Conservation (phyloP, 2,113 vertebrate genomes). For the Gambusia affinis region DNA sequence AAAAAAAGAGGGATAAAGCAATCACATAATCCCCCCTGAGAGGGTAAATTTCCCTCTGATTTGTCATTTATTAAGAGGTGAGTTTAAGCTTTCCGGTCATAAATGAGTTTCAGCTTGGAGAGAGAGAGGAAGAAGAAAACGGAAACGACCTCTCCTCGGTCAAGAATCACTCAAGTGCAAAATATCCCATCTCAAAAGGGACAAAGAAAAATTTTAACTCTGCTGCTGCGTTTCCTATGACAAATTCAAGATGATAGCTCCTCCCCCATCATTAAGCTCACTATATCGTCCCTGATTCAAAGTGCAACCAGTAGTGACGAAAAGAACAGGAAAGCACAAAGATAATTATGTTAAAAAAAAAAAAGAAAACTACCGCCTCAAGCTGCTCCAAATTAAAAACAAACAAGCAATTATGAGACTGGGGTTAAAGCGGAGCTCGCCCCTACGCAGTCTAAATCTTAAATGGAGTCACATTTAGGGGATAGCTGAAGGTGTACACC, state of each 20-base stretch:
- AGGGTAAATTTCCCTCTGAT: conserved; percentile 1
- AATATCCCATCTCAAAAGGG: conserved; percentile 36
- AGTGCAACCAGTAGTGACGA: conserved; percentile 72
- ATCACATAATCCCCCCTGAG: conserved; percentile 13
- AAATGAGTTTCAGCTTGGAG: conserved; percentile 18
- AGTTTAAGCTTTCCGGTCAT: conserved; percentile 22
- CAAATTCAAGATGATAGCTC: not conserved
- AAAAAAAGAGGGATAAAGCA: conserved; percentile 13
- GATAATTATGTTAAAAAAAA: conserved; percentile 5
- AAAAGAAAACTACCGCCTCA: conserved; percentile 25
- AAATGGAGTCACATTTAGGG: conserved; percentile 53
- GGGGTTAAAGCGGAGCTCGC: conserved; percentile 19
- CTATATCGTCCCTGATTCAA: conserved; percentile 78
- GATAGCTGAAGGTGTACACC: conserved; percentile 17
- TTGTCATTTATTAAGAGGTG: conserved; percentile 6
- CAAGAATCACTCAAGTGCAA: conserved; percentile 65
- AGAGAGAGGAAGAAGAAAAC: conserved; percentile 30
- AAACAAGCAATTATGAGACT: conserved; percentile 2
- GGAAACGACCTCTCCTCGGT: conserved; percentile 30
- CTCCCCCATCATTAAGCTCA: conserved; percentile 6
- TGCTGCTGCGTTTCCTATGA: conserved; percentile 14
- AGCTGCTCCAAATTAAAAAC: conserved; percentile 5
- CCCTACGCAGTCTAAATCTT: conserved; percentile 21
- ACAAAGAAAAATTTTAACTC: conserved; percentile 28
- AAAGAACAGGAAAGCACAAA: conserved; percentile 36